Evolutionary conservation across 2,888 invertebrate genomes (phyloP), one percentile per base, ranked within the genome.

Genomic region (Stenoptilia bipunctidactyla): DNA sequence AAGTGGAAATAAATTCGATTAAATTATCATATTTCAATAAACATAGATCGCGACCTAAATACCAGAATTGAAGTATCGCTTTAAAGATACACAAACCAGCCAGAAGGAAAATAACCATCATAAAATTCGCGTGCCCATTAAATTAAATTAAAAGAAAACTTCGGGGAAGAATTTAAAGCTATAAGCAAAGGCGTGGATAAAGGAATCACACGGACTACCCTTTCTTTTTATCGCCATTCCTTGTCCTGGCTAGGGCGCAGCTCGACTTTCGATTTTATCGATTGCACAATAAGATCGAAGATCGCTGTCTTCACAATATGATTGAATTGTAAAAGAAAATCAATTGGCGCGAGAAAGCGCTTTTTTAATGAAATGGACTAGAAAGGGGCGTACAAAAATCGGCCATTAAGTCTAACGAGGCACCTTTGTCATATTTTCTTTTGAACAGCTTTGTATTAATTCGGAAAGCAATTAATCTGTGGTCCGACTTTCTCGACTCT

Each of bases 341-440:
- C 76, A 74, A 80, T 76, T 67, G 74, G 55, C 56, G 56, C 57
- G 66, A 57, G 65, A 73, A 62, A 61, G 61, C 61, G 55, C 52
- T 73, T 77, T 75, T 79, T 76, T 76, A 73, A 79, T 73, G 65
- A 75, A 79, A 79, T 74, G 65, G 61, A 66, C 61, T 65, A 74
- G 69, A 73, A 76, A 69, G 65, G 61, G 51, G 58, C 58, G 59
- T 56, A 65, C 61, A 62, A 62, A 66, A 67, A 66, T 68, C 69
- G 68, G 51, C 72, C 72, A 71, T 79, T 79, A 69, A 59, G 55
- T 65, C 67, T 76, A 79, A 75, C 68, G 77, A 76, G 68, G 52
- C 55, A 69, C 66, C 73, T 73, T 75, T 76, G 73, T 79, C 75
- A 79, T 77, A 74, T 75, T 76, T 68, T 67, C 73, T 73, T 76